These are phyloP conservation scores for Megalops cyprinoides DNA, from an alignment of 2,797 vertebrate genomes.

Conservation along the genomic window DNA sequence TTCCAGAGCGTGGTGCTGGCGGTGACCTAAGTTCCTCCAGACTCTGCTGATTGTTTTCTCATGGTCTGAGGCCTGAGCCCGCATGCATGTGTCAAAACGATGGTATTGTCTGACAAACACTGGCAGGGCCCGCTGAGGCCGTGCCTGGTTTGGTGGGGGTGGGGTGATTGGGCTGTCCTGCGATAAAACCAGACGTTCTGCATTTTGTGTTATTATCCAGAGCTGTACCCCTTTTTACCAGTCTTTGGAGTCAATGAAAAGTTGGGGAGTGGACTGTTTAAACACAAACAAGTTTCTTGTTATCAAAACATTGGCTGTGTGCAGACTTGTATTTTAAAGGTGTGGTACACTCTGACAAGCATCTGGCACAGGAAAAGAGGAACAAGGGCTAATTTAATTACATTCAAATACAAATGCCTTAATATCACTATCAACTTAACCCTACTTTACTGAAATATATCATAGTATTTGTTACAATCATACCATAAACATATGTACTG, in stretches of 20 bases:
- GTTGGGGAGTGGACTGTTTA: background rate
- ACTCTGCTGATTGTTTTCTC: background rate
- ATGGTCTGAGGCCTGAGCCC: background rate
- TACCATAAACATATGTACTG: background rate
- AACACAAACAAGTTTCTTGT: background rate
- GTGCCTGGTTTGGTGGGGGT: background rate
- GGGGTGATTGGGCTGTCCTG: background rate
- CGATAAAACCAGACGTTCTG: too few relatives aligned
- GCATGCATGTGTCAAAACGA: background rate
- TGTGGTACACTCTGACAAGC: background rate
- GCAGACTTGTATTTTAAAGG: conserved; percentile 18
- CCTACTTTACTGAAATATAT: background rate
- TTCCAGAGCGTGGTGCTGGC: background rate
- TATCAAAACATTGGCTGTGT: conserved; percentile 15
- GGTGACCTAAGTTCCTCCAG: conserved; percentile 6
- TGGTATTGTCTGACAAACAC: background rate
- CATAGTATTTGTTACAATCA: background rate
- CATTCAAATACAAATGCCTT: background rate
- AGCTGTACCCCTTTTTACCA: background rate
- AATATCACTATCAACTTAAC: background rate
- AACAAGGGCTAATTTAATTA: background rate
- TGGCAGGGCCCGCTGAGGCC: background rate
- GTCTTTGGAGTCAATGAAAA: background rate
- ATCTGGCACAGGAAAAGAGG: background rate
- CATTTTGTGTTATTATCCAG: background rate